A percentile compares a stretch with the other conserved stretches of the same genome.
phyloP scores from a whole-genome alignment of 2,797 vertebrate genomes.

The Prunella strophiata region DNA sequence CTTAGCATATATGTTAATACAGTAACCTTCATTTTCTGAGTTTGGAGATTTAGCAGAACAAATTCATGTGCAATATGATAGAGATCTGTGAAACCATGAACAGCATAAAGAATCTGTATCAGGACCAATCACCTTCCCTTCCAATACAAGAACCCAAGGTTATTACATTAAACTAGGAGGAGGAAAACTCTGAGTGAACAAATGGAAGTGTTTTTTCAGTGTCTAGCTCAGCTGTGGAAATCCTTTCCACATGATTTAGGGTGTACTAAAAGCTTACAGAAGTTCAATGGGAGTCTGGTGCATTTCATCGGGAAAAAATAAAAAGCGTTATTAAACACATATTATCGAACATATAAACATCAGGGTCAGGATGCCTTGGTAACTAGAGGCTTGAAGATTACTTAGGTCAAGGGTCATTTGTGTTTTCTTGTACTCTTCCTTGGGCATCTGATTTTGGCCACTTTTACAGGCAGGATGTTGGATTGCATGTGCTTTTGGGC shows the following conservation, averaged over 20 bases:
- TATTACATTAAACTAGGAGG: not conserved
- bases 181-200: not conserved
- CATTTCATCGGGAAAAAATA: not conserved
- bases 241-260: not conserved
- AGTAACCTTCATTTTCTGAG: not conserved
- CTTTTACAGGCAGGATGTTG: not conserved
- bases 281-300: not conserved
- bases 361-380: not conserved
- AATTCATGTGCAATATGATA: not conserved
- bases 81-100: not conserved
- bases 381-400: not conserved
- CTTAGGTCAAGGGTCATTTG: not conserved
- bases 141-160: not conserved
- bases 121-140: not conserved
- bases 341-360: not conserved
- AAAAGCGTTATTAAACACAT: not conserved
- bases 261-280: not conserved
- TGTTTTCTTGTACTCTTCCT: not conserved
- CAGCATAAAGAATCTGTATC: not conserved
- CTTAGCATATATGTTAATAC: not conserved
- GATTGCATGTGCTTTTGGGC: not conserved
- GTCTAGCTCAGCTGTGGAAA: not conserved
- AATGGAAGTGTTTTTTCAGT: not conserved
- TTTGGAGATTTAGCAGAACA: not conserved
- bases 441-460: not conserved